A percentile compares a stretch with the other conserved stretches of the same genome.
Conservation (phyloP, 2,113 vertebrate genomes). For the Bolborhynchus lineola region DNA sequence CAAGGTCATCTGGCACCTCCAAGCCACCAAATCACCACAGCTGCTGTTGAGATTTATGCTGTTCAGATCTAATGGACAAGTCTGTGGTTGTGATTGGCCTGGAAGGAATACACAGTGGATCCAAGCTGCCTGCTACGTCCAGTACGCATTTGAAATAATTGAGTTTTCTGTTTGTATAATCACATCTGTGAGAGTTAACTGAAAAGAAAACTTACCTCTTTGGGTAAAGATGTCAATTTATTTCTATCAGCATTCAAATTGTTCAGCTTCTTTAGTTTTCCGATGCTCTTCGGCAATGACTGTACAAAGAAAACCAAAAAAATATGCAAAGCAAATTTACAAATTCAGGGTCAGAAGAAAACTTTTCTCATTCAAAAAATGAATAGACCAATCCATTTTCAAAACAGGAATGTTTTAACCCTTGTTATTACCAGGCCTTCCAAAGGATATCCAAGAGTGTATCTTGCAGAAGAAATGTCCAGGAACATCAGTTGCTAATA, state of each 20-base stretch:
- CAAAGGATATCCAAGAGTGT: neutral
- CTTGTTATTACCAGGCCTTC: neutral
- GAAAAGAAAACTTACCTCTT: slow-evolving; percentile 84
- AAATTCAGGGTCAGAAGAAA: neutral
- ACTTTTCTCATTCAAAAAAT: neutral
- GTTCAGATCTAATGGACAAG: neutral
- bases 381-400: neutral
- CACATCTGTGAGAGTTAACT: neutral
- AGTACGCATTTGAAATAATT: neutral
- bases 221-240: slow-evolving; percentile 88
- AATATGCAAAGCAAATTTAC: neutral
- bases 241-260: slow-evolving; percentile 98
- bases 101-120: neutral
- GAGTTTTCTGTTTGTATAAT: neutral
- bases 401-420: neutral
- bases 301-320: slow-evolving; percentile 48
- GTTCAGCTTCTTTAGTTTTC: slow-evolving; percentile 92
- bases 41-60: neutral
- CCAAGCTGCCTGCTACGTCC: neutral
- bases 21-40: neutral
- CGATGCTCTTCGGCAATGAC: slow-evolving; percentile 92
- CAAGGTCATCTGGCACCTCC: neutral
- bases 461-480: neutral
- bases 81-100: neutral
- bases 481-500: neutral